Evolutionary conservation across 2,113 vertebrate species (phyloP).

Genomic region (Anguilla rostrata): DNA sequence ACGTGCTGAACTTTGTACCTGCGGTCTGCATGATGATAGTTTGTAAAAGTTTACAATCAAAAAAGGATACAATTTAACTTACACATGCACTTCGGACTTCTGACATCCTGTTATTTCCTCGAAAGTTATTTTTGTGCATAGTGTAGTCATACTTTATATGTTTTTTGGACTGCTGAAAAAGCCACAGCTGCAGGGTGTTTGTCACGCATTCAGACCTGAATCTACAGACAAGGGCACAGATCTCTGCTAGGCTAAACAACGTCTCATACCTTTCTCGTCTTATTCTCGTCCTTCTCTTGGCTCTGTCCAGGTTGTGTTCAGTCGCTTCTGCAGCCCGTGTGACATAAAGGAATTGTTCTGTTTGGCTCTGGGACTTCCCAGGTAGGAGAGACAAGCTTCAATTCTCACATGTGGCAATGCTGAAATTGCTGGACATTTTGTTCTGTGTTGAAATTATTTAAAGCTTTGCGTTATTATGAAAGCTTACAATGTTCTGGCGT

Average conservation of each 20-base stretch:
- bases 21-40: neutral
- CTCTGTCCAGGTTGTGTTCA: conserved; percentile 64
- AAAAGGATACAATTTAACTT: neutral
- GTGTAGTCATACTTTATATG: neutral
- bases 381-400: conserved; percentile 45
- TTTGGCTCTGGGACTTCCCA: conserved; percentile 58
- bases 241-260: neutral
- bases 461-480: neutral
- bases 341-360: conserved; percentile 71
- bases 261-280: neutral
- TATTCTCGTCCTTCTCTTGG: neutral
- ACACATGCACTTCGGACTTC: neutral
- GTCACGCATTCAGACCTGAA: neutral
- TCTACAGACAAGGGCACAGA: neutral
- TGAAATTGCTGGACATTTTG: neutral
- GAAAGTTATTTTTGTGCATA: neutral
- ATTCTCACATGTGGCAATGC: neutral
- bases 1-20: neutral
- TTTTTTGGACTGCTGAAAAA: too few species aligned
- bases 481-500: neutral
- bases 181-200: neutral
- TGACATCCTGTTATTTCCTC: neutral
- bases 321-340: conserved; percentile 67
- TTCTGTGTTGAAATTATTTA: neutral
- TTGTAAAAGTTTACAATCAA: neutral